phyloP scores from a whole-genome alignment of 2,888 invertebrate genomes.

The Patella ulyssiponensis region DNA sequence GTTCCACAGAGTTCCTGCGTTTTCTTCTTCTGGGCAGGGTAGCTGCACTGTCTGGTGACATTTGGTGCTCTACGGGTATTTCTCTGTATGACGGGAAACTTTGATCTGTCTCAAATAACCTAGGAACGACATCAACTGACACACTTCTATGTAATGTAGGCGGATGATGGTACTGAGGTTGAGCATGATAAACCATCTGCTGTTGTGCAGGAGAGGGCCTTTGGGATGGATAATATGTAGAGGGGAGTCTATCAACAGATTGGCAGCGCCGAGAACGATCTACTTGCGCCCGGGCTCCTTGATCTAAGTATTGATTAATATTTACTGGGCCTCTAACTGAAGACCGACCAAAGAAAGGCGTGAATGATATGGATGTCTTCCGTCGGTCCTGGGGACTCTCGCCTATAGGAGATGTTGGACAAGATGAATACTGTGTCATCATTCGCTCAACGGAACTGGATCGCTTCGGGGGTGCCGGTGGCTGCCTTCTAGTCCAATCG shows the following conservation, averaged over 20 bases:
- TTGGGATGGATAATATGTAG: not conserved
- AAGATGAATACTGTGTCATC: not conserved
- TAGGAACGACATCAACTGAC: not conserved
- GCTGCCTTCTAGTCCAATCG: not conserved
- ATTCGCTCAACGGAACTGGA: not conserved
- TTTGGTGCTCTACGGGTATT: conserved; percentile 1
- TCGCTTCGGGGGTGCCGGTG: not conserved
- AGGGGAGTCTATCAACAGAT: conserved; percentile 1
- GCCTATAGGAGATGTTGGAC: not conserved
- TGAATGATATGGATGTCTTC: not conserved
- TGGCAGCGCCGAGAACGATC: not conserved
- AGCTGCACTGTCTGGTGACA: not conserved
- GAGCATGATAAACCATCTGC: no score
- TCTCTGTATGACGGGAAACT: not conserved
- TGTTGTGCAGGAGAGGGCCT: not conserved
- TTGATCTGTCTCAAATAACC: not conserved
- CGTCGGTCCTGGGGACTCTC: not conserved
- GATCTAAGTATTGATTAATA: not conserved
- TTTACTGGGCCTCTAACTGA: not conserved
- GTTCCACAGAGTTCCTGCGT: not conserved
- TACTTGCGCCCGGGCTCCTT: not conserved
- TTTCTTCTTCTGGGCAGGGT: not conserved
- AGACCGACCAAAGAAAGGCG: not conserved
- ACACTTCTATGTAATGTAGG: not conserved
- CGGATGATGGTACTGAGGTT: not conserved